Conservation (phyloP, 2,797 vertebrate genomes). For the Petrocephalus sullivani region DNA sequence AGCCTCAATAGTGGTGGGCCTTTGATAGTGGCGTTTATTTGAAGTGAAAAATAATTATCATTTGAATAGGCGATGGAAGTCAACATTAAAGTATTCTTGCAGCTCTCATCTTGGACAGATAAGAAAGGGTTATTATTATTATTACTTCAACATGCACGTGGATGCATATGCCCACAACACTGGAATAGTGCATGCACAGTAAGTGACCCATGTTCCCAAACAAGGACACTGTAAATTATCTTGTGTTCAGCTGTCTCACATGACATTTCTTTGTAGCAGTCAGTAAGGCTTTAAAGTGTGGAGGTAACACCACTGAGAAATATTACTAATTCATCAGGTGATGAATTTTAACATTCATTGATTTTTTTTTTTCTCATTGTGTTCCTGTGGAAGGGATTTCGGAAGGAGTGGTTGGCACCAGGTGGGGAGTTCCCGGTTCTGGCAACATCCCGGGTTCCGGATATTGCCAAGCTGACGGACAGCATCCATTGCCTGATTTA, state of each 20-base stretch:
- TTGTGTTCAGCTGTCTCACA: not conserved
- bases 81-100: not conserved
- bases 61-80: not conserved
- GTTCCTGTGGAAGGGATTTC: not conserved
- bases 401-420: not conserved
- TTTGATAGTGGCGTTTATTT: slow-evolving; percentile 4
- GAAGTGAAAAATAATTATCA: not conserved
- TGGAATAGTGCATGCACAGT: not conserved
- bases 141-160: not conserved
- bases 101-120: not conserved
- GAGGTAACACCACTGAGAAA: slow-evolving; percentile 18
- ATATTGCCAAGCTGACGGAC: not conserved
- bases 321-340: slow-evolving; percentile 26
- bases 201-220: not conserved
- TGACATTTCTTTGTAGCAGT: slow-evolving; percentile 23
- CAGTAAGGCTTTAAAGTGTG: slow-evolving; percentile 7
- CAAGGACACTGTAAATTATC: not conserved
- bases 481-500: not conserved
- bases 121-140: not conserved
- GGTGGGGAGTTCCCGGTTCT: not conserved
- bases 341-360: slow-evolving; percentile 22
- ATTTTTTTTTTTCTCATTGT: slow-evolving; percentile 15
- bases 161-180: not conserved
- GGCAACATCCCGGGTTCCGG: not conserved
- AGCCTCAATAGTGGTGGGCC: not conserved